phyloP scores from a whole-genome alignment of 2,888 invertebrate species.

The Unio pictorum region DNA sequence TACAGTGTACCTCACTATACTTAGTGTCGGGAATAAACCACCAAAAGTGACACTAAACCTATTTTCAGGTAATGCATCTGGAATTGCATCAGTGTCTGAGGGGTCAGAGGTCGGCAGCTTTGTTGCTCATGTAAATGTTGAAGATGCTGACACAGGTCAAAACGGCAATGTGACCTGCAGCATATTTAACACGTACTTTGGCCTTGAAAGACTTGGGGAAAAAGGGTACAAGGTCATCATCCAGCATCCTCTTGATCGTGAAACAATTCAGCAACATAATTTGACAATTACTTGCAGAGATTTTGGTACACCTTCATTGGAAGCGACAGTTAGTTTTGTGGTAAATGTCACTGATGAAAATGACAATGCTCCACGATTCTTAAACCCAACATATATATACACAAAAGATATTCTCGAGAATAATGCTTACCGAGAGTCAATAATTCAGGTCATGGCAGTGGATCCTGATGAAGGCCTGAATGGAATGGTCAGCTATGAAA shows the following conservation, averaged over 20 bases:
- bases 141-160: conserved; percentile 56
- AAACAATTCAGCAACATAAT: conserved; percentile 33
- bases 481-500: conserved; percentile 73
- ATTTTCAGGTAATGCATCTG: conserved; percentile 21
- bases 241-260: conserved; percentile 45
- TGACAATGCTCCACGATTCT: conserved; percentile 55
- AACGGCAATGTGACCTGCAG: conserved; percentile 55
- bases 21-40: conserved; percentile 92
- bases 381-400: conserved; percentile 29
- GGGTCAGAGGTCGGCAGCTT: conserved; percentile 42
- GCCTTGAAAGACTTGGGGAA: conserved; percentile 22
- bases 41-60: conserved; percentile 75
- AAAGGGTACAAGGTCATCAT: conserved; percentile 40
- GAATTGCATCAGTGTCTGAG: conserved; percentile 46
- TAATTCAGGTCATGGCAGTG: conserved; percentile 46
- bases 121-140: conserved; percentile 58
- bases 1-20: conserved; percentile 74
- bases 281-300: conserved; percentile 50
- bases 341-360: conserved; percentile 56
- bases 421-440: conserved; percentile 35
- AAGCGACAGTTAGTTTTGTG: conserved; percentile 28
- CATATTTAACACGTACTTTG: conserved; percentile 42
- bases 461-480: conserved; percentile 46
- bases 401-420: conserved; percentile 48
- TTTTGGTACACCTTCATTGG: conserved; percentile 39